Percentiles rank a stretch among this genome's conserved stretches.
Evolutionary conservation across 2,888 invertebrate genomes (phyloP).

Genomic region (Leptinotarsa juncta): DNA sequence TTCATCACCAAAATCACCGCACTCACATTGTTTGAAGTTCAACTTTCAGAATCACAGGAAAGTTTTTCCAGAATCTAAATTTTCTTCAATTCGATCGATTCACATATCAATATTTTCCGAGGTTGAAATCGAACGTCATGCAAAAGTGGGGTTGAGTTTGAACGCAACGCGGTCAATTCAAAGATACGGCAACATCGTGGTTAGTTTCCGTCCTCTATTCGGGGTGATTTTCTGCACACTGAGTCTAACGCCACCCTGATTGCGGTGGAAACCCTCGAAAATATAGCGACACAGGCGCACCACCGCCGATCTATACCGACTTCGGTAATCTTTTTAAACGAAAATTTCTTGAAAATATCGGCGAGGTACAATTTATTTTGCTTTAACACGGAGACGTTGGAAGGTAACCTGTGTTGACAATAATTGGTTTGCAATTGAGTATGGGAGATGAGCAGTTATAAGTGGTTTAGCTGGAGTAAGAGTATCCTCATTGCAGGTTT

Average conservation of each 20-base stretch:
- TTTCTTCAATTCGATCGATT: neutral
- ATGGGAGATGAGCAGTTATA: conserved; percentile 11
- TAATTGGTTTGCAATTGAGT: conserved; percentile 14
- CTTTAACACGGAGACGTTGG: conserved; percentile 43
- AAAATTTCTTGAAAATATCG: conserved; percentile 47
- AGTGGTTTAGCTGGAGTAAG: conserved; percentile 4
- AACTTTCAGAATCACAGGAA: conserved; percentile 34
- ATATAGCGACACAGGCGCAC: conserved; percentile 53
- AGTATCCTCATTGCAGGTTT: conserved; percentile 3
- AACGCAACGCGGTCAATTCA: conserved; percentile 42
- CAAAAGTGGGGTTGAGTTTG: conserved; percentile 26
- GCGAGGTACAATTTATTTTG: conserved; percentile 46
- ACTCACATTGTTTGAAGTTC: conserved; percentile 48
- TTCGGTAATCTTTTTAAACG: conserved; percentile 46
- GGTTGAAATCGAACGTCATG: conserved; percentile 8
- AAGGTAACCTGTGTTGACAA: conserved; percentile 26
- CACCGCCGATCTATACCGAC: conserved; percentile 51
- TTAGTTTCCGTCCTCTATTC: conserved; percentile 45
- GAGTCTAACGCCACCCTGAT: conserved; percentile 55
- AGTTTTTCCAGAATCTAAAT: neutral
- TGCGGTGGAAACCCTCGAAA: conserved; percentile 53
- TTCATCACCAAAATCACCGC: conserved; percentile 45
- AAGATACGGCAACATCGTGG: conserved; percentile 39
- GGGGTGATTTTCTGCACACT: conserved; percentile 52
- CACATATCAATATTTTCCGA: conserved; percentile 25